A percentile compares a stretch with the other conserved stretches of the same genome.
Evolutionary conservation across 2,888 invertebrate genomes (phyloP).

Genomic region (Eumerus sabulonum): DNA sequence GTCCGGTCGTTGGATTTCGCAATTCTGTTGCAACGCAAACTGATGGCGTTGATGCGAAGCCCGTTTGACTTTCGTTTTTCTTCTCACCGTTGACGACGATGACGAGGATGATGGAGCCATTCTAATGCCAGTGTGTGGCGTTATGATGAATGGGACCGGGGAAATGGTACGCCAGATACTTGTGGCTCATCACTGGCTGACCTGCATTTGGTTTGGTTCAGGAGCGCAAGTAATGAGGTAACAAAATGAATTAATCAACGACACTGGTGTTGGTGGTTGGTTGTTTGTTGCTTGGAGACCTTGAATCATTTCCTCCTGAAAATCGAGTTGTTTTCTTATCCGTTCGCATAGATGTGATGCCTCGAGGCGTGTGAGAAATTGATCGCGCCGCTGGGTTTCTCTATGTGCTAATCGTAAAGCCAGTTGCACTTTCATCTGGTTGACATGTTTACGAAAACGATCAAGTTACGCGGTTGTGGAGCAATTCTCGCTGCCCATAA

Average conservation of each 20-base stretch:
- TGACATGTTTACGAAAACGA: no score
- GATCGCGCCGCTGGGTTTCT: no score
- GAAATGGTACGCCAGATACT: no score
- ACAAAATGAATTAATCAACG: constrained; percentile 5
- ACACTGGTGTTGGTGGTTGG: no score
- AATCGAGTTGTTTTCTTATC: no score
- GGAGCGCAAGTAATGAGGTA: constrained; percentile 16
- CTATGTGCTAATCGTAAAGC: no score
- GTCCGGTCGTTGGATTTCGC: constrained; percentile 46
- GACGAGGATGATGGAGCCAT: constrained; percentile 10
- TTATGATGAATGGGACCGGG: constrained; percentile 9
- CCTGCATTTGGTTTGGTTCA: constrained; percentile 21
- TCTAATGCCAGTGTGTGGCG: constrained; percentile 17
- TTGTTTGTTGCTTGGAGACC: no score
- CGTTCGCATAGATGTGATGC: no score
- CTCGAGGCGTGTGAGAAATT: not conserved
- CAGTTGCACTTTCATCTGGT: no score
- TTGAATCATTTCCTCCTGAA: no score
- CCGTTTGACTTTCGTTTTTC: constrained; percentile 56
- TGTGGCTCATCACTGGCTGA: constrained; percentile 32
- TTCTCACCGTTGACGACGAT: constrained; percentile 6
- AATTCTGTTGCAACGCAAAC: constrained; percentile 28
- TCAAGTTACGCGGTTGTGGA: no score
- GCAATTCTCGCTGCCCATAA: no score
- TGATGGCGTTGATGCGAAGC: constrained; percentile 28